A percentile compares a stretch with the other conserved stretches of the same genome.
Conservation (phyloP, 2,888 invertebrate genomes). For the Nebria brevicollis region DNA sequence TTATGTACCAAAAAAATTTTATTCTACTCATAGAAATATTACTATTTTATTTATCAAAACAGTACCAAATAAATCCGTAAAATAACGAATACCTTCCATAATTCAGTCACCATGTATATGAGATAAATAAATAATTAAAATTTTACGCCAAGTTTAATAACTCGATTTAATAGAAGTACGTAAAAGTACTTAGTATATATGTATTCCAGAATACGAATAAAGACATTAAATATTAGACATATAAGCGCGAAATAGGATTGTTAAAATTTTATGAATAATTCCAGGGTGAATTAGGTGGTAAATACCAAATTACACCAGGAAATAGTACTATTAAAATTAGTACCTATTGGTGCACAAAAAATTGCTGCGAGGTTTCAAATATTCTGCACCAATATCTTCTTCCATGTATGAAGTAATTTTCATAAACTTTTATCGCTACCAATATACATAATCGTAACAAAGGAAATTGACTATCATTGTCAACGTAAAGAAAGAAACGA, state of each 20-base stretch:
- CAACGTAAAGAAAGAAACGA: conserved; percentile 14
- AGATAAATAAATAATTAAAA: background rate
- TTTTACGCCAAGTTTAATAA: background rate
- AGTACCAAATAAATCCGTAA: no score
- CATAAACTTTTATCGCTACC: conserved; percentile 40
- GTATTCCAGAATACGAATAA: background rate
- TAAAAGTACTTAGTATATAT: background rate
- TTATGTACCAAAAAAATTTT: background rate
- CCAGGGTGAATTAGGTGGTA: conserved; percentile 18
- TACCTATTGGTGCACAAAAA: background rate
- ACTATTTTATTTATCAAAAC: no score
- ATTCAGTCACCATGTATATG: background rate
- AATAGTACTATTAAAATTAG: conserved; percentile 20
- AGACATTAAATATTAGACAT: background rate
- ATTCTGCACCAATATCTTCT: conserved; percentile 37
- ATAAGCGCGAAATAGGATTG: background rate
- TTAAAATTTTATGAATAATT: conserved; percentile 37
- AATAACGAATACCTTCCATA: no score
- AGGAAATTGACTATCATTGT: conserved; percentile 30
- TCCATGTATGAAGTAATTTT: conserved; percentile 42
- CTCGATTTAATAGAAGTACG: background rate
- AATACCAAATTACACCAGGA: conserved; percentile 35
- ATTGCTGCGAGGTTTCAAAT: background rate
- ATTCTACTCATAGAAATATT: background rate
- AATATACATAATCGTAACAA: conserved; percentile 44